Evolutionary conservation across 2,797 vertebrate genomes (phyloP).

Genomic region (Bradypus variegatus): DNA sequence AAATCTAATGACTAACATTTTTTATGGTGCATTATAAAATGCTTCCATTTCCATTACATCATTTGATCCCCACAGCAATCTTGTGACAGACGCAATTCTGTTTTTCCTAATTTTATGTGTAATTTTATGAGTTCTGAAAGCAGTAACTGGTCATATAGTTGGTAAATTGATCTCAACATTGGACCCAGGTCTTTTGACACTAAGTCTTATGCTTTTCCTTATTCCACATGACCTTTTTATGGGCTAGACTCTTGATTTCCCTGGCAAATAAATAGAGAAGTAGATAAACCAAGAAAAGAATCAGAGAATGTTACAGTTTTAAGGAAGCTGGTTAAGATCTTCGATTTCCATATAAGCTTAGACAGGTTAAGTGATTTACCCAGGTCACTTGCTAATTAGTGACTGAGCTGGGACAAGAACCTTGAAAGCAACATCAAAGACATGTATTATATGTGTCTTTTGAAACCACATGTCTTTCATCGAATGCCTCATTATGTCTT

Average conservation of each 20-base stretch:
- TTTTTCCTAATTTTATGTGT: constrained; percentile 41
- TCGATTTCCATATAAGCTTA: constrained; percentile 11
- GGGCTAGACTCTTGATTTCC: constrained; percentile 33
- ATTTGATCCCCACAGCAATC: constrained; percentile 21
- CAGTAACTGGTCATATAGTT: constrained; percentile 12
- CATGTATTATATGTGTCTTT: constrained; percentile 5
- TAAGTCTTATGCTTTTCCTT: not conserved
- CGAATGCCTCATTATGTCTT: constrained; percentile 5
- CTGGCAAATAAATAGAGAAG: constrained; percentile 18
- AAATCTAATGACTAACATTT: constrained; percentile 51
- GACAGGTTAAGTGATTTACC: constrained; percentile 41
- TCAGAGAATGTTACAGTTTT: not conserved
- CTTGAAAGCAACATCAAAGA: constrained; percentile 41
- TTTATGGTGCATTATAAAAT: constrained; percentile 59
- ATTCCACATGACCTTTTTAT: not conserved
- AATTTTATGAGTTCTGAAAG: constrained; percentile 5
- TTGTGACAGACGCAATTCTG: constrained; percentile 14
- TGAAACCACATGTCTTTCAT: constrained; percentile 33
- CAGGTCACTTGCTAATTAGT: constrained; percentile 37
- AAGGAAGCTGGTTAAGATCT: not conserved
- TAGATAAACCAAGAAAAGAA: constrained; percentile 13
- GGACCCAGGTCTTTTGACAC: not conserved
- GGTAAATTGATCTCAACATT: constrained; percentile 10
- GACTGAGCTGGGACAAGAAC: not conserved
- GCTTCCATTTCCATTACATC: constrained; percentile 57